These are phyloP conservation scores for Paramormyrops hopkinsi DNA, from an alignment of 2,797 vertebrate species.

Conservation along the genomic window DNA sequence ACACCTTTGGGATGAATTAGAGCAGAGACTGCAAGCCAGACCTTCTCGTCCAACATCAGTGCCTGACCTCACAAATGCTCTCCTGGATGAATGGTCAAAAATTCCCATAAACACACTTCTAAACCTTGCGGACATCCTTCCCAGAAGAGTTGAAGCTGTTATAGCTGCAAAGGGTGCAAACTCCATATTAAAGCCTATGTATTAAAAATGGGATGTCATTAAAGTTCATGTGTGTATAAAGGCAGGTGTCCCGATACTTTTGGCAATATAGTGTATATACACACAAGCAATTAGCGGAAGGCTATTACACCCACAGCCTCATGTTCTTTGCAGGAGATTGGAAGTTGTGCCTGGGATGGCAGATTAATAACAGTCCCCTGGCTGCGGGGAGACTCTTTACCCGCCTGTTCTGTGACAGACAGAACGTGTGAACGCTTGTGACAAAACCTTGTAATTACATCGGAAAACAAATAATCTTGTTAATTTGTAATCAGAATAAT, in stretches of 20 bases:
- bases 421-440: neutral
- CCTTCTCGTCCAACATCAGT: no score
- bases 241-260: neutral
- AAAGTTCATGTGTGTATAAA: neutral
- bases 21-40: no score
- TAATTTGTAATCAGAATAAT: constrained; percentile 19
- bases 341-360: neutral
- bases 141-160: no score
- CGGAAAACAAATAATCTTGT: constrained; percentile 21
- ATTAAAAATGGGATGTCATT: neutral
- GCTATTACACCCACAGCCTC: neutral
- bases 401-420: neutral
- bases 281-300: neutral
- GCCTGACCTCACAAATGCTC: no score
- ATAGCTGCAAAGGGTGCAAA: no score
- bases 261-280: neutral
- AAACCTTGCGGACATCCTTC: no score
- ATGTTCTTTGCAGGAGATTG: neutral
- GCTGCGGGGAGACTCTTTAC: neutral
- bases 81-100: no score
- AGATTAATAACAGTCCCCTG: constrained; percentile 6
- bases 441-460: neutral
- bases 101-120: no score
- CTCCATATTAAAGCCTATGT: neutral
- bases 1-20: no score